Evolutionary conservation across 2,797 vertebrate genomes (phyloP).

Genomic region (Notamacropus eugenii): DNA sequence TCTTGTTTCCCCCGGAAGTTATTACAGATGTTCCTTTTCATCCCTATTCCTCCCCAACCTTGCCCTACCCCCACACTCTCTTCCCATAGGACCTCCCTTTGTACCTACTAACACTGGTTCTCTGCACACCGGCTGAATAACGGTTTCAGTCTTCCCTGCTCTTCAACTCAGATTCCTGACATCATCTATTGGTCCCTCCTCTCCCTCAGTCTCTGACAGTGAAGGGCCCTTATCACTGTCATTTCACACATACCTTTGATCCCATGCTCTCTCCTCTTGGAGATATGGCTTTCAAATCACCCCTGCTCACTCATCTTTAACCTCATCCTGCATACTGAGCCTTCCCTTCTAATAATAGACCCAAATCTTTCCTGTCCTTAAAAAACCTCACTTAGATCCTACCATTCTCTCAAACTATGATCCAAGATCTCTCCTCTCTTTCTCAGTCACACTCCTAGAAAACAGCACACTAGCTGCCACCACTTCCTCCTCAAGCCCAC

Average conservation of each 20-base stretch:
- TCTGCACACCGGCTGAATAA: not conserved
- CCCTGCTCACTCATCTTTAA: not conserved
- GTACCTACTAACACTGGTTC: not conserved
- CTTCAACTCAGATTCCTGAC: not conserved
- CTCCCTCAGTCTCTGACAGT: not conserved
- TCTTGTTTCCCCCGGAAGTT: too few relatives aligned
- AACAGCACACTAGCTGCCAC: not conserved
- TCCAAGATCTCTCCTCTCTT: not conserved
- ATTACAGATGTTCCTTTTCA: not conserved
- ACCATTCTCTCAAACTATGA: not conserved
- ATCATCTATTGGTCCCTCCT: not conserved
- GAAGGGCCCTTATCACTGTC: not conserved
- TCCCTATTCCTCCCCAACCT: not conserved
- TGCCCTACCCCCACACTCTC: not conserved
- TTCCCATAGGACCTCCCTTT: not conserved
- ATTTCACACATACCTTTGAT: not conserved
- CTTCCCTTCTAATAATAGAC: not conserved
- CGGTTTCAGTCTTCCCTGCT: not conserved
- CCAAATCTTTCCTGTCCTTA: not conserved
- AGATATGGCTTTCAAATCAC: not conserved
- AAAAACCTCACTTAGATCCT: not conserved
- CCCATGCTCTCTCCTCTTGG: not conserved
- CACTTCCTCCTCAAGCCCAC: not conserved
- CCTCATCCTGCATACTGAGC: not conserved
- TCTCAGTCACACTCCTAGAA: not conserved